These are phyloP conservation scores for Eledone cirrhosa DNA, from an alignment of 2,888 invertebrate species.

Conservation along the genomic window DNA sequence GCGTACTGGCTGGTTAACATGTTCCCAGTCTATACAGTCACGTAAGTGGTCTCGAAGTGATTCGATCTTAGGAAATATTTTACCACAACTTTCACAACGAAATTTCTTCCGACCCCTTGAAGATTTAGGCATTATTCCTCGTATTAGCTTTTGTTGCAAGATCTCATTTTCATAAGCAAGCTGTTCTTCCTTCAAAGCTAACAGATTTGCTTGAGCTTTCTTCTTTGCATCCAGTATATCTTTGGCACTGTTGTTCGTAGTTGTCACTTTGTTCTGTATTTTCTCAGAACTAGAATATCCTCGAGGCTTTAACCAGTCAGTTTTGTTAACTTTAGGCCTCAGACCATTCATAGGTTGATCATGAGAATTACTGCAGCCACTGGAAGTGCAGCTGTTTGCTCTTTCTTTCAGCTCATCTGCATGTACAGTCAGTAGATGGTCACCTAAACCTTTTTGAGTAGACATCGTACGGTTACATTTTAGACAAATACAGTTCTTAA, in stretches of 20 bases:
- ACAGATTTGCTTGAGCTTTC: conserved; percentile 8
- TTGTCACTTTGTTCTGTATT: not conserved
- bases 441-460: not conserved
- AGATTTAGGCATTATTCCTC: conserved; percentile 8
- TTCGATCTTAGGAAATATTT: conserved; percentile 8
- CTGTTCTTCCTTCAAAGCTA: conserved; percentile 15
- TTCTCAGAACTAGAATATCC: conserved; percentile 6
- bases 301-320: conserved; percentile 5
- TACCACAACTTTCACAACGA: conserved; percentile 18
- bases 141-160: not conserved
- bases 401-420: not conserved
- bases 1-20: conserved; percentile 18
- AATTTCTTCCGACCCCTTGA: conserved; percentile 21
- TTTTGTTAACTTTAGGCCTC: not conserved
- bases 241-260: not conserved
- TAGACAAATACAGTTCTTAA: not conserved
- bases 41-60: conserved; percentile 13
- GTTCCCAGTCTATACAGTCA: conserved; percentile 22
- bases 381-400: not conserved
- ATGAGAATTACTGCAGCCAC: not conserved
- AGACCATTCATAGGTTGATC: not conserved
- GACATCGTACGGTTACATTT: conserved; percentile 1
- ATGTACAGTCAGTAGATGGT: conserved; percentile 6
- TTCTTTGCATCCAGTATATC: not conserved
- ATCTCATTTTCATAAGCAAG: conserved; percentile 19